Base-by-base conservation (phyloP, 2,113 vertebrate genomes). In the Lampris incognitus region DNA sequence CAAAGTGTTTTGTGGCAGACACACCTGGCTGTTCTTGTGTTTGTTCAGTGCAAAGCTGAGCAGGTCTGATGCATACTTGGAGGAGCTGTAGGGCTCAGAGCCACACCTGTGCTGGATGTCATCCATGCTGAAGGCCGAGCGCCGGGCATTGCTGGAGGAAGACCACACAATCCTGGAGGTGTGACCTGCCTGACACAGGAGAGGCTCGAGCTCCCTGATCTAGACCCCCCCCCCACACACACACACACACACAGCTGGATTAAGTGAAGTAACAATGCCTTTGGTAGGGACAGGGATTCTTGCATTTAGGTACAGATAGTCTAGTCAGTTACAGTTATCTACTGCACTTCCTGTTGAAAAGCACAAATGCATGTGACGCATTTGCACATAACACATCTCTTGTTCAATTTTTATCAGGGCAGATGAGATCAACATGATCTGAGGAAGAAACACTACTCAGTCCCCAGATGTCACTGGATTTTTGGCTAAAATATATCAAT, bases 41-140 rank as follows among this genome's bases (percentile, higher is more conserved):
- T 82, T 93, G 90, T 99, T 99, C 82, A 98, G 74, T 11, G 95
- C 95, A 83, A 99, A 81, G 13, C 96, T 99, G 40, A 97, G 92
- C 67, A 98, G 93, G 90, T 99, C 97, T 41, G 95, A 93, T 0
- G 96, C 97, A 0, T 98, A 99, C 88, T 99, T 99, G 13, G 97
- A 99, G n/a, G 98, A 99, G 87, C 93, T 98, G 94, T 99, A 99
- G 56, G 97, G 94, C 83, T 98, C 96, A 1, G 58, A 88, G 9
- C 97, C 97, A 24, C 84, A 88, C 74, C 84, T 85, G 89, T 99
- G 97, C 90, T 99, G 97, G 38, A 96, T 89, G 91, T 99, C 96
- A 9, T 96, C 91, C 0, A 97, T 93, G 78, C 92, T 95, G 92
- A 99, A 99, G 72, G 96, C 95, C 8, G 95, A 94, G 46, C 89